Evolutionary conservation across 1,140 invertebrate species (phyloP), one percentile per base, ranked within the genome.

Genomic region (Danaus plexippus): DNA sequence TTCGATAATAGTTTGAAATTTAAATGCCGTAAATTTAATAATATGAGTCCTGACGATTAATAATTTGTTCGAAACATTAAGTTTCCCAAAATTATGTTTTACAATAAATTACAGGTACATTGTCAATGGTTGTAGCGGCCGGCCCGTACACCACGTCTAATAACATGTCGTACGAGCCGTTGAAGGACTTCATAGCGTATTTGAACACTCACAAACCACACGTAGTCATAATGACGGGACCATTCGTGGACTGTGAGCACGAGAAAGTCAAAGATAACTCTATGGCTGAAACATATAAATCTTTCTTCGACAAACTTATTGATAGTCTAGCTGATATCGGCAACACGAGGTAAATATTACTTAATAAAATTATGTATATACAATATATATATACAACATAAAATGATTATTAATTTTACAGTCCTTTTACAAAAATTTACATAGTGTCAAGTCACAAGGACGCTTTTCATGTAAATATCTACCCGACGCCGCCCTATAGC

Each of bases 111-210:
- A 13, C 60, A 87, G 90, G 89, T 48, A 85, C 88, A 44, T 57
- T 97, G 11, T 90, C 91, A 68, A 87, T 97, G 32, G 87, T 96
- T 9, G 84, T 96, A 9, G 95, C 93, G 9, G 90, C 92, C 18
- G 97, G 96, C 9, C 96, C 96, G 0, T 97, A 93, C 67, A 94
- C 95, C 0, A 89, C 92, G 1, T 88, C 89, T 8, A 92, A 95
- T 52, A 93, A 93, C 72, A 75, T 96, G 51, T 76, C 89, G 1
- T 97, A 94, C 80, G 92, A 97, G 66, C 95, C 96, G 0, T 83
- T 97, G 9, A 90, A 91, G 61, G 94, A 96, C 71, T 85, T 97
- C 1, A 83, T 96, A 12, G 84, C 90, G 13, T 90, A 92, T 64
- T 88, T 96, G 0, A 81, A 87, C 12, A 82, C 91, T 10, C 88